phyloP scores from a whole-genome alignment of 2,888 invertebrate species.

The Bombyx huttoni region DNA sequence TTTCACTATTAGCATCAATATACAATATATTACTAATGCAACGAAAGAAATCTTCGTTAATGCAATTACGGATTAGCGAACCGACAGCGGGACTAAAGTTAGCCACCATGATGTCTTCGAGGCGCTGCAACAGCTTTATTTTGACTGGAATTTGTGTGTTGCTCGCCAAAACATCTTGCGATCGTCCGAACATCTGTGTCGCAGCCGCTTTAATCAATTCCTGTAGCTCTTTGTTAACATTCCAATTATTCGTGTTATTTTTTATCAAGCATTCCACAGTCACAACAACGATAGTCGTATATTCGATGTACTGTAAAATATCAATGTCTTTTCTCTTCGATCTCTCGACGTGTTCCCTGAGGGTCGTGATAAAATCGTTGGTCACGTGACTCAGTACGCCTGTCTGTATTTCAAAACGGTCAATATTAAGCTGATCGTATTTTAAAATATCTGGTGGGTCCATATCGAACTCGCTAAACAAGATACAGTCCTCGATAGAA shows the following conservation, averaged over 20 bases:
- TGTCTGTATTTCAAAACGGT: slow-evolving; percentile 21
- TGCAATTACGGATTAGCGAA: slow-evolving; percentile 22
- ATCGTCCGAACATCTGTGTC: slow-evolving; percentile 19
- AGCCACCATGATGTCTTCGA: slow-evolving; percentile 27
- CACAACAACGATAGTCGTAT: slow-evolving; percentile 21
- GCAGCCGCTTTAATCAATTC: slow-evolving; percentile 21
- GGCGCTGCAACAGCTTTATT: slow-evolving; percentile 23
- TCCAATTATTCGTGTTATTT: slow-evolving; percentile 18
- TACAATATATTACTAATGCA: slow-evolving; percentile 38
- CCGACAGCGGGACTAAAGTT: slow-evolving; percentile 29
- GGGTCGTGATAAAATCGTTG: slow-evolving; percentile 20
- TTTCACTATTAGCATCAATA: slow-evolving; percentile 24
- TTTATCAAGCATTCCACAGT: slow-evolving; percentile 34
- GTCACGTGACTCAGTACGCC: slow-evolving; percentile 22
- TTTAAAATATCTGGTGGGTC: slow-evolving; percentile 11
- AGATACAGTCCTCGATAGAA: slow-evolving; percentile 35
- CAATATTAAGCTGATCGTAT: slow-evolving; percentile 6
- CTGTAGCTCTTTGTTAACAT: slow-evolving; percentile 23
- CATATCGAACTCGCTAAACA: slow-evolving; percentile 50
- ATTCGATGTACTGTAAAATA: slow-evolving; percentile 24
- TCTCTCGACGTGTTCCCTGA: slow-evolving; percentile 12
- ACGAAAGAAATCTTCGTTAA: slow-evolving; percentile 39
- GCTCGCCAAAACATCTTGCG: slow-evolving; percentile 26
- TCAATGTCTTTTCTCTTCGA: slow-evolving; percentile 16
- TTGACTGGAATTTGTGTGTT: slow-evolving; percentile 26